Conservation (phyloP, 2,797 vertebrate species). For the Neostethus bicornis region DNA sequence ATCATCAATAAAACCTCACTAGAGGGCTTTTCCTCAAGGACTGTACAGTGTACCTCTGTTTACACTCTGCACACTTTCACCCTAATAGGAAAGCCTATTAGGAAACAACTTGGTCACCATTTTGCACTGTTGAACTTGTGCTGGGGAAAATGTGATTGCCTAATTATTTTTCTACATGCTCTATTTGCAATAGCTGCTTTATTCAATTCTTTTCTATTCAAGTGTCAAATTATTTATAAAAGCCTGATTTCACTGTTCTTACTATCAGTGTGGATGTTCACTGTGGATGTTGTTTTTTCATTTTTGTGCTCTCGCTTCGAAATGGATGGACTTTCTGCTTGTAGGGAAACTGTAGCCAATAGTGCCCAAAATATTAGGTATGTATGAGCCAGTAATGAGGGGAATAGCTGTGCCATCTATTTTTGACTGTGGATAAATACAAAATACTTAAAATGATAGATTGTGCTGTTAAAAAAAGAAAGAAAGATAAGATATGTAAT, state of each 20-base stretch:
- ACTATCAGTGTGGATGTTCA: constrained; percentile 63
- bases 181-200: constrained; percentile 36
- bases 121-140: background rate
- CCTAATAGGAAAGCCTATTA: too few relatives aligned
- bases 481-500: background rate
- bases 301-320: constrained; percentile 74
- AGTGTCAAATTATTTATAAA: constrained; percentile 20
- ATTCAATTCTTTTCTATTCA: constrained; percentile 40
- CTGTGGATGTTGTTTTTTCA: constrained; percentile 71
- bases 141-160: constrained; percentile 21
- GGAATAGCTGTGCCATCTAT: constrained; percentile 2
- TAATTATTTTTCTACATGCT: constrained; percentile 32
- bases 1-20: too few relatives aligned
- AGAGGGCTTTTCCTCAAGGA: too few relatives aligned
- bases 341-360: constrained; percentile 76
- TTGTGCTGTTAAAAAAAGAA: background rate
- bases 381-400: constrained; percentile 39
- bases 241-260: constrained; percentile 23
- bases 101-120: background rate
- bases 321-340: constrained; percentile 63
- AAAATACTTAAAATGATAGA: background rate
- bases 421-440: background rate
- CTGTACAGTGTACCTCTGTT: too few relatives aligned
- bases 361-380: constrained; percentile 78
- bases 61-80: too few relatives aligned